Conservation (phyloP, 2,888 invertebrate species). For the Oscheius onirici region DNA sequence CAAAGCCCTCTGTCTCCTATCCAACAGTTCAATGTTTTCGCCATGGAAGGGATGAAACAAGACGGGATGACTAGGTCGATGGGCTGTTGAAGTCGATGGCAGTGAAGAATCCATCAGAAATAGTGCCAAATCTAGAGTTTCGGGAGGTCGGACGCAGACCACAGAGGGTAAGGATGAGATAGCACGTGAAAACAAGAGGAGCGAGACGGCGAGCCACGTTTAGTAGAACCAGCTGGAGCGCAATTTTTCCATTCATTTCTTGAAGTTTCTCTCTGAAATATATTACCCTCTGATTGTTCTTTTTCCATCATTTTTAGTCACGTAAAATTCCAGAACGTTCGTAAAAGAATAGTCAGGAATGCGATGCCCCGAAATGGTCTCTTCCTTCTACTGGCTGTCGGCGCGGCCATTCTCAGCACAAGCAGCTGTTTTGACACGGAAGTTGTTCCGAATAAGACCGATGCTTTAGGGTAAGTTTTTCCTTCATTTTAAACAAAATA, state of each 20-base stretch:
- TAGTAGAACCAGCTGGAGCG: not conserved
- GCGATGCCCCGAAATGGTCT: slow-evolving; percentile 11
- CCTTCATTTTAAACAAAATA: not conserved
- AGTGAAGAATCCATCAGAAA: not conserved
- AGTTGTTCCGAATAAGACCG: slow-evolving; percentile 41
- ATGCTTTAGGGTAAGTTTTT: slow-evolving; percentile 45
- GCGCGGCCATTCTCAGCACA: not conserved
- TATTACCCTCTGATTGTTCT: too few relatives aligned
- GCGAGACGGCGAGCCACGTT: not conserved
- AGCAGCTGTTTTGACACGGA: slow-evolving; percentile 1
- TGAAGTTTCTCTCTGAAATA: too few relatives aligned
- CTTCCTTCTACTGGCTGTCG: not conserved
- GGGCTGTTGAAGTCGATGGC: slow-evolving; percentile 17
- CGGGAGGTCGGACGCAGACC: not conserved
- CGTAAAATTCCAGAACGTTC: too few relatives aligned
- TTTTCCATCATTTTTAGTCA: too few relatives aligned
- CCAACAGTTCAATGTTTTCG: slow-evolving; percentile 41
- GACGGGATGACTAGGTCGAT: not conserved
- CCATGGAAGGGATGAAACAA: slow-evolving; percentile 41
- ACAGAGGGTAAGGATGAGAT: not conserved
- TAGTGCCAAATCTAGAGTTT: not conserved
- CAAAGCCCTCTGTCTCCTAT: slow-evolving; percentile 37
- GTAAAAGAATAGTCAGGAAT: slow-evolving; percentile 1
- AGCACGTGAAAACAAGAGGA: not conserved
- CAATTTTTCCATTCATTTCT: too few relatives aligned